Percentiles rank a stretch among this genome's conserved stretches.
Conservation (phyloP, 2,888 invertebrate species). For the Tenodera sinensis region DNA sequence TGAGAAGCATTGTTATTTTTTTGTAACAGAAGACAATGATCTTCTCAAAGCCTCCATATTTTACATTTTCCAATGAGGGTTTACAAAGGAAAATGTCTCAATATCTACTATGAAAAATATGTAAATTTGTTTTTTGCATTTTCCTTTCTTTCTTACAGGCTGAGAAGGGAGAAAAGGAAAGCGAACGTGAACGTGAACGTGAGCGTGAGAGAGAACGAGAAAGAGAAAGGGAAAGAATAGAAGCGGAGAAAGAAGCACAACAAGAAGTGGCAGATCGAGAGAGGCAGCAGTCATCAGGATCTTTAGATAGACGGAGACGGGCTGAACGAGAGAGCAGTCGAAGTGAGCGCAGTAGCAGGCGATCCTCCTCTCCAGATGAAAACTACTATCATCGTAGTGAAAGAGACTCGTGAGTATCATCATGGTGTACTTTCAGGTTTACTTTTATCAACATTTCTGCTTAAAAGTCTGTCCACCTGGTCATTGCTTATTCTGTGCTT, state of each 20-base stretch:
- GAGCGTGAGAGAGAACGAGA: conserved; percentile 43
- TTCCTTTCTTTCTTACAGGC: conserved; percentile 29
- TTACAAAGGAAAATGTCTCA: no score
- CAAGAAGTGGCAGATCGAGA: conserved; percentile 27
- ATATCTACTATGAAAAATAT: no score
- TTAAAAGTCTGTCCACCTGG: not conserved
- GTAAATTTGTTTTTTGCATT: no score
- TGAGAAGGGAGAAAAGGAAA: conserved; percentile 44
- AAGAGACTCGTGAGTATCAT: conserved; percentile 25
- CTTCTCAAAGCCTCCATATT: no score
- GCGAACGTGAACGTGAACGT: conserved; percentile 2
- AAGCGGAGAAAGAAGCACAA: conserved; percentile 17
- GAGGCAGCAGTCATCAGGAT: conserved; percentile 5
- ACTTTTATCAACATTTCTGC: not conserved
- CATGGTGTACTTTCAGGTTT: not conserved
- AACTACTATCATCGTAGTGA: conserved; percentile 28
- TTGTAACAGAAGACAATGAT: no score
- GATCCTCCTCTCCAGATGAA: conserved; percentile 36
- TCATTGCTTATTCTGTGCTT: no score
- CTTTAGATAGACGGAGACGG: conserved; percentile 16
- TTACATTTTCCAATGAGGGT: no score
- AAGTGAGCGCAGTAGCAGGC: conserved; percentile 27
- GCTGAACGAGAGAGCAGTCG: conserved; percentile 16
- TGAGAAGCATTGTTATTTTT: no score
- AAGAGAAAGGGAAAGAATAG: conserved; percentile 34